A percentile compares a stretch with the other conserved stretches of the same genome.
These are phyloP conservation scores for Augochlorella aurata DNA, from an alignment of 2,888 invertebrate genomes.

Conservation along the genomic window DNA sequence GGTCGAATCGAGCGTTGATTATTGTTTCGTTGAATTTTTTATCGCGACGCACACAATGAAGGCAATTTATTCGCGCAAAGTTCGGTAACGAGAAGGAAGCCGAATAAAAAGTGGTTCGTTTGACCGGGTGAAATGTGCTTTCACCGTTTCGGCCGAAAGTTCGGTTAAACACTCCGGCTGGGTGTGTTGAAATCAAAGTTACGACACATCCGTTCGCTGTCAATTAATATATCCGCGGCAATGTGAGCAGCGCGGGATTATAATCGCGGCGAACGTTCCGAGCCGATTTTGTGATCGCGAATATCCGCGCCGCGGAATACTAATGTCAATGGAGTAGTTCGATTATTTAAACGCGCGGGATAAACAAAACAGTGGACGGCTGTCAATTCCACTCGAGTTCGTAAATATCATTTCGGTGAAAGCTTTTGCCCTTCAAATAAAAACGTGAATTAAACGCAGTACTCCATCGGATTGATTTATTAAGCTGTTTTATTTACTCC, in stretches of 20 bases:
- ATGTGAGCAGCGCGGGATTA: neutral
- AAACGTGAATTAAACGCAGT: constrained; percentile 23
- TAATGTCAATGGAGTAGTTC: constrained; percentile 17
- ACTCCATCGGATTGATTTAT: constrained; percentile 22
- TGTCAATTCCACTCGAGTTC: constrained; percentile 32
- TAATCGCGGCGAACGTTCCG: constrained; percentile 4
- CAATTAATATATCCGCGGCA: neutral
- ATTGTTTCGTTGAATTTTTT: neutral
- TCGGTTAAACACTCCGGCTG: neutral
- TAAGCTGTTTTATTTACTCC: constrained; percentile 23
- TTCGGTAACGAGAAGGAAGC: neutral
- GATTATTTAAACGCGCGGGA: constrained; percentile 29
- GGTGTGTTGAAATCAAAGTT: neutral
- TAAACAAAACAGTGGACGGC: constrained; percentile 12
- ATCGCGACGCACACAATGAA: neutral
- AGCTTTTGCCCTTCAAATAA: constrained; percentile 36
- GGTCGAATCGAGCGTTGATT: neutral
- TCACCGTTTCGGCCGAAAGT: neutral
- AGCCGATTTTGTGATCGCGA: constrained; percentile 3
- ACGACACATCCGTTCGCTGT: neutral
- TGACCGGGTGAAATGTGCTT: neutral
- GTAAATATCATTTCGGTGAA: constrained; percentile 44
- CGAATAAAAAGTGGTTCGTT: neutral
- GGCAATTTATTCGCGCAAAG: neutral
- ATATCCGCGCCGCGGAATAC: neutral